These are phyloP conservation scores for Lasioglossum morio DNA, from an alignment of 2,888 invertebrate species.

Conservation along the genomic window DNA sequence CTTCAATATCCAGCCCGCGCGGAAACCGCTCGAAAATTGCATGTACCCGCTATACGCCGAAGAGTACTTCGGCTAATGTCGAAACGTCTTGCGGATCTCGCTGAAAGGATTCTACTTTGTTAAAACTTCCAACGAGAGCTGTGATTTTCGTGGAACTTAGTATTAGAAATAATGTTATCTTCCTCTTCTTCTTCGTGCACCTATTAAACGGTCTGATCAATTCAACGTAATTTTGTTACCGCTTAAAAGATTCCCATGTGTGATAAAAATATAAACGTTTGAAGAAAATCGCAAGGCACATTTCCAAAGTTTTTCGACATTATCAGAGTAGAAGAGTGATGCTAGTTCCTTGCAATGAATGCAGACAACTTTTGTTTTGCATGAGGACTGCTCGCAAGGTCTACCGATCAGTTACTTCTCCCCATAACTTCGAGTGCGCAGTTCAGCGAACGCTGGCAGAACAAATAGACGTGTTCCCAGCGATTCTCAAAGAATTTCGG, in stretches of 20 bases:
- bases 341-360: too few species aligned
- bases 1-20: constrained; percentile 59
- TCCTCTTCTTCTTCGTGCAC: background rate
- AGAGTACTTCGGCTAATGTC: constrained; percentile 73
- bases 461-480: background rate
- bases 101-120: background rate
- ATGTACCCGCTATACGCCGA: constrained; percentile 66
- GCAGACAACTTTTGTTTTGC: too few species aligned
- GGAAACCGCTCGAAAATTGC: constrained; percentile 76
- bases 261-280: background rate
- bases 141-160: background rate
- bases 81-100: constrained; percentile 48
- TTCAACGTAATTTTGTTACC: too few species aligned
- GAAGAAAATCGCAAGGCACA: too few species aligned
- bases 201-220: background rate
- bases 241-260: too few species aligned
- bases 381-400: too few species aligned
- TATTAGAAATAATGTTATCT: background rate
- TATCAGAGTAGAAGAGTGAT: too few species aligned
- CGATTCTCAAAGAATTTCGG: background rate
- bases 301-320: too few species aligned
- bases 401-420: too few species aligned
- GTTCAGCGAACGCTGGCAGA: background rate
- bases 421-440: background rate
- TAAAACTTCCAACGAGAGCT: background rate